Percentiles rank a stretch among this genome's conserved stretches.
phyloP scores from a whole-genome alignment of 2,113 vertebrate genomes.

The Ochotona curzoniae region DNA sequence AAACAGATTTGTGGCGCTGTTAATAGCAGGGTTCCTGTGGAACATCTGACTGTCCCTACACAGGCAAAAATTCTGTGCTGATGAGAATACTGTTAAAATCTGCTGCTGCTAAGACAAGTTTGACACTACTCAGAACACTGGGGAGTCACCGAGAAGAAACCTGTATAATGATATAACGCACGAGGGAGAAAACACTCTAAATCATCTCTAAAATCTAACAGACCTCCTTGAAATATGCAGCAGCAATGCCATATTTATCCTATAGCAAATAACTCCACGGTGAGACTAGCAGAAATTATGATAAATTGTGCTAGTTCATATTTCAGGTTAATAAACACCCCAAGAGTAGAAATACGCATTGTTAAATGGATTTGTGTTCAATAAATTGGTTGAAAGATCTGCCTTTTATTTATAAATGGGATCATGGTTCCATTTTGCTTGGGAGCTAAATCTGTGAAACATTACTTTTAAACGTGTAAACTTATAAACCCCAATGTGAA shows the following conservation, averaged over 20 bases:
- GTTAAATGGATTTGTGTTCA: neutral
- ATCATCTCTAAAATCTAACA: neutral
- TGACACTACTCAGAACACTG: neutral
- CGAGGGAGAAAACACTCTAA: neutral
- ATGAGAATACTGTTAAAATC: neutral
- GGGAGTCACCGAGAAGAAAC: neutral
- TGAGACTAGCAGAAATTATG: neutral
- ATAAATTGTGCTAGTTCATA: neutral
- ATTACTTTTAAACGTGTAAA: neutral
- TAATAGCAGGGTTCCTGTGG: neutral
- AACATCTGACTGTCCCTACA: neutral
- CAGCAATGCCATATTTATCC: conserved; percentile 10
- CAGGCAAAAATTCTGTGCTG: conserved; percentile 16
- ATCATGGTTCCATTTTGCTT: conserved; percentile 14
- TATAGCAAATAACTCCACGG: neutral
- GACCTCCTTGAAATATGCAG: neutral
- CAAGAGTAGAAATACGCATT: conserved; percentile 17
- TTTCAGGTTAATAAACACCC: neutral
- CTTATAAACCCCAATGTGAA: neutral
- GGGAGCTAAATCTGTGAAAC: neutral
- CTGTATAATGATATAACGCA: neutral
- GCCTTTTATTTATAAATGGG: neutral
- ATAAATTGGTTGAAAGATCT: neutral
- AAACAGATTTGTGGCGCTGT: neutral
- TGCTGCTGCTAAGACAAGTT: neutral